Evolutionary conservation across 2,113 vertebrate species (phyloP), one percentile per base, ranked within the genome.

Genomic region (Gorilla gorilla): DNA sequence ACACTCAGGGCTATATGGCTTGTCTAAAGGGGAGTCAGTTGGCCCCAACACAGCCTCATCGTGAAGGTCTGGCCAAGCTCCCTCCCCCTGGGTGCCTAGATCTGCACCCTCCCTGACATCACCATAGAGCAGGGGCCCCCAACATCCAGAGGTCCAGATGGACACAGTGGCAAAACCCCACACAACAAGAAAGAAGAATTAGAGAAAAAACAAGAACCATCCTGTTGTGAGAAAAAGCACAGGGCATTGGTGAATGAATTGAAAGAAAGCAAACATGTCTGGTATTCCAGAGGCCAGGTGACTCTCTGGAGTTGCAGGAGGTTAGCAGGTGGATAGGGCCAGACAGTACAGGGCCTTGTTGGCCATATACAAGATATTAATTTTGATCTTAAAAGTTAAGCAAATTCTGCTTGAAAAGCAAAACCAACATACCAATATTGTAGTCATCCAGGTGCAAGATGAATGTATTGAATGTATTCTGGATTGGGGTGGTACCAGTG

Each of bases 1-100:
- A 1, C 16, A 0, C 7, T 2, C 2, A 35, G 10, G 22, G 14
- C 85, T 8, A 0, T 8, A 0, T n/a, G 48, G 70, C 78, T 48
- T n/a, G 17, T 12, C n/a, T 45, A n/a, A 17, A 13, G n/a, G 35
- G 50, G 3, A 43, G 43, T 30, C 8, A 1, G 40, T n/a, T 16
- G 27, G 83, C 43, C 61, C 57, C 32, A 85, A 43, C 11, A 2
- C 40, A 48, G 68, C 38, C 25, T 40, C 13, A 9, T 43, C 70
- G 17, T 30, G 32, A 17, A 20, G 70, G 11, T 32, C 78, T 52
- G n/a, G 20, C 55, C 8, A 4, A 6, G 30, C 50, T 68, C 45
- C 80, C n/a, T 89, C 40, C 38, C 1, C 0, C 45, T 66, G n/a
- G 10, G 9, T 38, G 1, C 45, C 80, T 55, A n/a, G 6, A 55